These are phyloP conservation scores for Procavia capensis DNA, from an alignment of 2,113 vertebrate genomes.

Conservation along the genomic window DNA sequence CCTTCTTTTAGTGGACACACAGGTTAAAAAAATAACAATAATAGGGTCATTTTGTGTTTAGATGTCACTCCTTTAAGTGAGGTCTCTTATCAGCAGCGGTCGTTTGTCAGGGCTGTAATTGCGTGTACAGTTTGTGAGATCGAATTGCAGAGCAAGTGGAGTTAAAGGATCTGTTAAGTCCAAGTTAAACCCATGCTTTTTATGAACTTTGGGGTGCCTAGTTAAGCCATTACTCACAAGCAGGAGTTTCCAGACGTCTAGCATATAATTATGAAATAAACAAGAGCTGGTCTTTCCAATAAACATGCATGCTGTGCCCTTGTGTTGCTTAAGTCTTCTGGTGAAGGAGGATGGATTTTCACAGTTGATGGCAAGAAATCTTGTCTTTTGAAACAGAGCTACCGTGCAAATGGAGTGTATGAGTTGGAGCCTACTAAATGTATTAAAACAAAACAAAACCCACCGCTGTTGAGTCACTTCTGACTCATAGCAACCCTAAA, in stretches of 20 bases:
- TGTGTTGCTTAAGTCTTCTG: neutral
- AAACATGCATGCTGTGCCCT: conserved; percentile 33
- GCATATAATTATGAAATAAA: conserved; percentile 76
- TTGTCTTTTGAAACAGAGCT: neutral
- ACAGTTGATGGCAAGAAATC: neutral
- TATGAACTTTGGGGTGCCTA: conserved; percentile 74
- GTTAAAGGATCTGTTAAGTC: conserved; percentile 61
- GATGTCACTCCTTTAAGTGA: conserved; percentile 67
- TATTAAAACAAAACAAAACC: too few species aligned
- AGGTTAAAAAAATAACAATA: conserved; percentile 53
- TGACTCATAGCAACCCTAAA: too few species aligned
- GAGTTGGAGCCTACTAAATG: neutral
- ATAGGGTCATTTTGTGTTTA: conserved; percentile 28
- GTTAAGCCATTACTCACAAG: conserved; percentile 74
- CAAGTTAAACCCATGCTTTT: conserved; percentile 78
- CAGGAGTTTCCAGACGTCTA: conserved; percentile 77
- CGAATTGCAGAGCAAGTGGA: conserved; percentile 47
- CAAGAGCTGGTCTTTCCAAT: conserved; percentile 62
- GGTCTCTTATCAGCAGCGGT: conserved; percentile 43
- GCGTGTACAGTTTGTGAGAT: conserved; percentile 27
- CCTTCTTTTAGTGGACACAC: conserved; percentile 49
- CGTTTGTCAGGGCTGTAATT: conserved; percentile 50
- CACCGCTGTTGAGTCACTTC: too few species aligned
- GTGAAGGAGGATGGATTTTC: neutral
- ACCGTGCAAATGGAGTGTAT: neutral